Percentiles rank a stretch among this genome's conserved stretches.
These are phyloP conservation scores for Huso huso DNA, from an alignment of 2,797 vertebrate species.

Conservation along the genomic window DNA sequence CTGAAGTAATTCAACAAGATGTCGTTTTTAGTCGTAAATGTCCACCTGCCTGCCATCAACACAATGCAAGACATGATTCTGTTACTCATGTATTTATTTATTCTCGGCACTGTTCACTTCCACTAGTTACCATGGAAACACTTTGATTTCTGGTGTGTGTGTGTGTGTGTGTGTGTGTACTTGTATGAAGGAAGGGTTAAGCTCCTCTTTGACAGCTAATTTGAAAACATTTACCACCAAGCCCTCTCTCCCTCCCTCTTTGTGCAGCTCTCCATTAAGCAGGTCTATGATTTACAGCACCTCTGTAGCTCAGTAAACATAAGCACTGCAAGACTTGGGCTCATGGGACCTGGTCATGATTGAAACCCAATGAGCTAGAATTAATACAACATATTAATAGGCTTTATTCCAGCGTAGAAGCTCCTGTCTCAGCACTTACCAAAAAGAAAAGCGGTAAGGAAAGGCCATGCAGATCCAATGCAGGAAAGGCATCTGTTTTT, in stretches of 20 bases:
- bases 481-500: not conserved
- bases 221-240: constrained; percentile 15
- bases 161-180: not conserved
- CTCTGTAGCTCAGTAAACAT: constrained; percentile 31
- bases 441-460: not conserved
- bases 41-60: not conserved
- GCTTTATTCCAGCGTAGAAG: constrained; percentile 16
- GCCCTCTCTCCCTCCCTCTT: not conserved
- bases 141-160: not conserved
- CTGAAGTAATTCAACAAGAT: too few relatives aligned
- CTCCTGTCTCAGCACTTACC: constrained; percentile 10
- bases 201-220: constrained; percentile 11
- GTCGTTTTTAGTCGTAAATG: too few relatives aligned
- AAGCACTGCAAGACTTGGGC: constrained; percentile 26
- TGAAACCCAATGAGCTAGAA: constrained; percentile 39
- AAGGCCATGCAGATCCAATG: not conserved
- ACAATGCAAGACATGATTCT: not conserved
- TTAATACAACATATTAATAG: constrained; percentile 30
- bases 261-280: constrained; percentile 24
- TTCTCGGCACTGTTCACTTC: not conserved
- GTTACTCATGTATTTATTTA: not conserved
- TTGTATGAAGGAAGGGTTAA: not conserved
- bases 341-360: constrained; percentile 2
- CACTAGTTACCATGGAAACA: not conserved
- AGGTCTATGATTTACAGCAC: constrained; percentile 41